Evolutionary conservation across 2,888 invertebrate genomes (phyloP).

Genomic region (Cinara cedri): DNA sequence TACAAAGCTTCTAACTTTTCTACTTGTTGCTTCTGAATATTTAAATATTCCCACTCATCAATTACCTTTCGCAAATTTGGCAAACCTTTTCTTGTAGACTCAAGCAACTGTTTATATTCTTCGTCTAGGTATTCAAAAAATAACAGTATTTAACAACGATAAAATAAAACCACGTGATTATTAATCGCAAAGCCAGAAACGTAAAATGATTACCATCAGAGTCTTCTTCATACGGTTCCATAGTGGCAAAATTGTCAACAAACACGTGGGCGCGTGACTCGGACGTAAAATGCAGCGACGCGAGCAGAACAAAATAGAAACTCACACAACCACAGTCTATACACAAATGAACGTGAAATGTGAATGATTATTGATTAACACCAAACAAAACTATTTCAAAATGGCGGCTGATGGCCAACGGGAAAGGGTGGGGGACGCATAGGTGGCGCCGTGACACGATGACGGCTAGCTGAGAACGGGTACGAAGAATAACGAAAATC

Average conservation of each 20-base stretch:
- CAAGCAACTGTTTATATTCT: neutral
- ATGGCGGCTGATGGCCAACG: neutral
- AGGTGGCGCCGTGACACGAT: neutral
- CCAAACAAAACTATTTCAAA: neutral
- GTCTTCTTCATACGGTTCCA: neutral
- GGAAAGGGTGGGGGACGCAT: neutral
- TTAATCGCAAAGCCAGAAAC: neutral
- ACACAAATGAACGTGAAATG: neutral
- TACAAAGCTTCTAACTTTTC: conserved; percentile 20
- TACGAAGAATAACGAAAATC: neutral
- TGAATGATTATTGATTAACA: no score
- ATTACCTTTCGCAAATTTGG: conserved; percentile 21
- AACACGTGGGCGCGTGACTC: neutral
- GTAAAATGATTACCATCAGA: neutral
- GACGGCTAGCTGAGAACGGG: neutral
- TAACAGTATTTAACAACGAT: no score
- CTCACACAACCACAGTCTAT: neutral
- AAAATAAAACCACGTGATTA: no score
- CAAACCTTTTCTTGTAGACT: neutral
- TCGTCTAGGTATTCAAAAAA: neutral
- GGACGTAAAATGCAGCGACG: neutral
- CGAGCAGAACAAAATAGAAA: neutral
- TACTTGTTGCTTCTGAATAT: neutral
- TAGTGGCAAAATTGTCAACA: neutral
- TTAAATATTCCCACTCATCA: neutral